Conservation (phyloP, 2,797 vertebrate species). For the Limosa lapponica region DNA sequence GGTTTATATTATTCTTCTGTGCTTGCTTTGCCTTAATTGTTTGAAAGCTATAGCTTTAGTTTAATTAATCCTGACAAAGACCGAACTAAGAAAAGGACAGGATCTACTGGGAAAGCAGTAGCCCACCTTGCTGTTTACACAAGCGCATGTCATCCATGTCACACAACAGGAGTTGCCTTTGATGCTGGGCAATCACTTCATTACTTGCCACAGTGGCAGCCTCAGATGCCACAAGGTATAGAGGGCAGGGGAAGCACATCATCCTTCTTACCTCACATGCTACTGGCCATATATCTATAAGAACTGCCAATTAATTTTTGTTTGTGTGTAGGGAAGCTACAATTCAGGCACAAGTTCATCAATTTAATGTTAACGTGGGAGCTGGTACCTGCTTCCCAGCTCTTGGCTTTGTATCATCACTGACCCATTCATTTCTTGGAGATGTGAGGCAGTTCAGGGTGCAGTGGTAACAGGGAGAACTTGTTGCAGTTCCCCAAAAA, state of each 20-base stretch:
- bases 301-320: not conserved
- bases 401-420: not conserved
- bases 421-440: not conserved
- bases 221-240: not conserved
- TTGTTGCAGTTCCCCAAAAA: not conserved
- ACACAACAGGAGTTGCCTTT: not conserved
- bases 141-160: accelerated
- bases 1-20: not conserved
- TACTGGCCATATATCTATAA: not conserved
- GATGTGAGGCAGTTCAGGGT: not conserved
- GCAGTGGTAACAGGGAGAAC: not conserved
- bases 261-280: not conserved
- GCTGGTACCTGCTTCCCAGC: not conserved
- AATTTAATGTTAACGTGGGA: not conserved
- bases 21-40: not conserved
- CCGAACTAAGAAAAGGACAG: not conserved
- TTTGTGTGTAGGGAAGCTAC: not conserved
- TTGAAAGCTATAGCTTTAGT: not conserved
- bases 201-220: not conserved
- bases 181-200: not conserved
- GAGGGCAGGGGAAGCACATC: not conserved
- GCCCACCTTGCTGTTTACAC: not conserved
- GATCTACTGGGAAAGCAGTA: not conserved
- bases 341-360: not conserved
- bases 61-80: not conserved